Conservation (phyloP, 2,113 vertebrate species). For the Lynx canadensis region DNA sequence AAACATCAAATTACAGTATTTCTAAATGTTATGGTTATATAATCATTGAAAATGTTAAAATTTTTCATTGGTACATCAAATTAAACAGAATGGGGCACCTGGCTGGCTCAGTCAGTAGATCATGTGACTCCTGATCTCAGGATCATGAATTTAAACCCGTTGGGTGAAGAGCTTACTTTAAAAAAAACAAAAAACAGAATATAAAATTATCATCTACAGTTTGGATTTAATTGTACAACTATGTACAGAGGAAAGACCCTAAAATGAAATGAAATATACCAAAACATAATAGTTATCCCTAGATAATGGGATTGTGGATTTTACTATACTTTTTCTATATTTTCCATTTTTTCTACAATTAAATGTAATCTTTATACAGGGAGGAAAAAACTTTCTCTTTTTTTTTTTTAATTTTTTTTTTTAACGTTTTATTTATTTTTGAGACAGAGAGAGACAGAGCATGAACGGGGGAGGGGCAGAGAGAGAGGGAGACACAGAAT, state of each 20-base stretch:
- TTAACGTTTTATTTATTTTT: too few relatives aligned
- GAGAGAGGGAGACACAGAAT: too few relatives aligned
- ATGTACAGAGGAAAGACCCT: background rate
- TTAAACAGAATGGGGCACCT: background rate
- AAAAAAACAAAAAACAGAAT: background rate
- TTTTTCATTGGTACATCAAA: slow-evolving; percentile 1
- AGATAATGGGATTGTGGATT: background rate
- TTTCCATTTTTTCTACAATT: slow-evolving; percentile 28
- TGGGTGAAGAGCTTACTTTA: background rate
- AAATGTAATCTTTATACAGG: background rate
- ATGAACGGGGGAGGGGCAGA: too few relatives aligned
- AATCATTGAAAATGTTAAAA: slow-evolving; percentile 22
- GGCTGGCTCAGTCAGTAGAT: background rate
- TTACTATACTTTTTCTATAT: background rate
- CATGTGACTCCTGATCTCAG: background rate
- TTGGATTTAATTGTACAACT: slow-evolving; percentile 18
- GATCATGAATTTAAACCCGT: background rate
- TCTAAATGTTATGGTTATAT: slow-evolving; percentile 21
- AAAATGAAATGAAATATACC: background rate
- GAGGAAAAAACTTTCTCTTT: background rate
- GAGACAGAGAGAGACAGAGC: too few relatives aligned
- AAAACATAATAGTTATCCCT: slow-evolving; percentile 19
- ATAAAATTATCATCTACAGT: background rate
- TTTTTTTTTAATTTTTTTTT: too few relatives aligned
- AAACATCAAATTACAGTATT: slow-evolving; percentile 1